Conservation (phyloP, 2,113 vertebrate genomes). For the Equus przewalskii region DNA sequence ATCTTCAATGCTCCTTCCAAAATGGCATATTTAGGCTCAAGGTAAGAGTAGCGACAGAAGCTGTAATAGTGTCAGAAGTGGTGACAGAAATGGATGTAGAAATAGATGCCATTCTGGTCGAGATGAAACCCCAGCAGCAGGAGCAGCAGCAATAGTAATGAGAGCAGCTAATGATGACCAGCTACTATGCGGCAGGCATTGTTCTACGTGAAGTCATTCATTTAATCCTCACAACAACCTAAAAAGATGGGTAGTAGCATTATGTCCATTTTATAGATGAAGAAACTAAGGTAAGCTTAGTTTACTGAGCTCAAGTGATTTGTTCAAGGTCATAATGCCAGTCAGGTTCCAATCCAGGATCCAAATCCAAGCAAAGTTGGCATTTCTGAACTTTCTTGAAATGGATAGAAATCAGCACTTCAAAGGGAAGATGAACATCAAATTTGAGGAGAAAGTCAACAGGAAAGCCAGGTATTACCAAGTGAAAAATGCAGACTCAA, state of each 20-base stretch:
- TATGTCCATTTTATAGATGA: not conserved
- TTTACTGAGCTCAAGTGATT: not conserved
- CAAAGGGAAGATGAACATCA: not conserved
- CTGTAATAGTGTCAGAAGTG: not conserved
- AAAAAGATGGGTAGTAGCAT: not conserved
- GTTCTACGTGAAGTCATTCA: not conserved
- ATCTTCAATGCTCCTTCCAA: not conserved
- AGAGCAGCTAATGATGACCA: not conserved
- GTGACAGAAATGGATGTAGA: not conserved
- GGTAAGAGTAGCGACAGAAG: not conserved
- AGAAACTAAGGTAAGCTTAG: not conserved
- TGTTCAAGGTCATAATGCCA: not conserved
- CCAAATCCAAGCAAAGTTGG: not conserved
- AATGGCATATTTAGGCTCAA: not conserved
- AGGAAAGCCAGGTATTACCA: not conserved
- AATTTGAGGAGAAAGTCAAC: not conserved
- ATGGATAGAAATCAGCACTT: not conserved
- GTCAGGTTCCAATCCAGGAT: not conserved
- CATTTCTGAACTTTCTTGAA: not conserved
- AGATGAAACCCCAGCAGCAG: not conserved
- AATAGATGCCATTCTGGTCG: not conserved
- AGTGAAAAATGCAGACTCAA: not conserved
- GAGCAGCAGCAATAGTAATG: fast-evolving
- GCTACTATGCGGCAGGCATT: fast-evolving
- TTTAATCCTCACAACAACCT: not conserved